phyloP scores from a whole-genome alignment of 1,140 invertebrate genomes.

The Zaprionus kolodkinae region DNA sequence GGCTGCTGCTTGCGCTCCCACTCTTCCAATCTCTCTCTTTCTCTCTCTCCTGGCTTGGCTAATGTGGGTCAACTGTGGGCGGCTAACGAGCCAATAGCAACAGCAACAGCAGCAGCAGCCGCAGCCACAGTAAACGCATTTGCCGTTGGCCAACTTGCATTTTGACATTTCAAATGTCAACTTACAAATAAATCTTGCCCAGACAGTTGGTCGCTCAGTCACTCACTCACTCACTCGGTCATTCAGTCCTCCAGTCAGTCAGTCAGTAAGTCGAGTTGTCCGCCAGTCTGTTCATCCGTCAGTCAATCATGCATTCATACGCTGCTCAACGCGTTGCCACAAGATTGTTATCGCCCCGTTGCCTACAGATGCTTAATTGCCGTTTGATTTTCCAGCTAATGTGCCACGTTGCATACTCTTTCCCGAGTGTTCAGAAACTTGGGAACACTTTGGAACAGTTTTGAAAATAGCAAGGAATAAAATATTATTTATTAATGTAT shows the following conservation, averaged over 20 bases:
- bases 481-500: background rate
- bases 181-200: conserved; percentile 48
- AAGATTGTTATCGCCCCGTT: conserved; percentile 72
- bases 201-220: conserved; percentile 26
- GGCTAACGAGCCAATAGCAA: conserved; percentile 64
- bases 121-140: conserved; percentile 24
- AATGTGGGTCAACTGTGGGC: conserved; percentile 72
- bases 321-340: conserved; percentile 64
- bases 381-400: conserved; percentile 58
- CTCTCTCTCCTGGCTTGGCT: conserved; percentile 22
- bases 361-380: conserved; percentile 73
- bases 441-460: background rate
- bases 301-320: conserved; percentile 52
- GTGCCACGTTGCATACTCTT: conserved; percentile 3
- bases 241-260: conserved; percentile 37
- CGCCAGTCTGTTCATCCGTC: conserved; percentile 49
- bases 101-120: conserved; percentile 9
- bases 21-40: conserved; percentile 20
- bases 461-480: background rate
- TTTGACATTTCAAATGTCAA: conserved; percentile 79
- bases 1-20: background rate
- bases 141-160: conserved; percentile 50
- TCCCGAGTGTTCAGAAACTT: background rate
- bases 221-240: conserved; percentile 28
- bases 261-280: conserved; percentile 43